phyloP scores from a whole-genome alignment of 2,113 vertebrate genomes.

The Passer domesticus region DNA sequence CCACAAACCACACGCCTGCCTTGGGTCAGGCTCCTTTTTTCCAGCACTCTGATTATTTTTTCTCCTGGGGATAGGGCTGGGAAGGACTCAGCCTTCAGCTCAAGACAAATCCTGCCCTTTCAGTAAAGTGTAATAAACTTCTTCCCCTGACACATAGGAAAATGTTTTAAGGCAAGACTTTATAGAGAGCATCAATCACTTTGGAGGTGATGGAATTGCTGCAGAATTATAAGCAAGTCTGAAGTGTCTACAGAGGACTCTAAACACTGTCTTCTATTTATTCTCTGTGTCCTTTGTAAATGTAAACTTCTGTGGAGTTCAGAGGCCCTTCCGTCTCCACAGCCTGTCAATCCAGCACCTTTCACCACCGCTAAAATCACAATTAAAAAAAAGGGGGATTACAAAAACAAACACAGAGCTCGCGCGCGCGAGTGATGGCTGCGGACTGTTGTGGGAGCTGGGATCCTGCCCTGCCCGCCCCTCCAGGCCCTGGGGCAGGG shows the following conservation, averaged over 20 bases:
- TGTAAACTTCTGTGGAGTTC: constrained; percentile 66
- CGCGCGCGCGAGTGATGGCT: neutral
- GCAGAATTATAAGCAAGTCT: constrained; percentile 72
- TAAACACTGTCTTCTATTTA: constrained; percentile 73
- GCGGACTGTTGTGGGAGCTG: neutral
- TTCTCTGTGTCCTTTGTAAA: constrained; percentile 69
- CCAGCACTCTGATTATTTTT: neutral
- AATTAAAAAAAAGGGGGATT: constrained; percentile 52
- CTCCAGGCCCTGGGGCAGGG: too few species aligned
- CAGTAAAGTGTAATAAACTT: constrained; percentile 43
- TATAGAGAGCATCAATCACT: constrained; percentile 68
- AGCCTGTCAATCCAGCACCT: constrained; percentile 65
- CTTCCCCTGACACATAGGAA: constrained; percentile 49
- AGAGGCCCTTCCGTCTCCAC: constrained; percentile 58
- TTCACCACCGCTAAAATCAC: constrained; percentile 63
- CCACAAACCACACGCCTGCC: neutral
- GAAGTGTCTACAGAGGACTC: constrained; percentile 73
- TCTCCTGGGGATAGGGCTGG: neutral
- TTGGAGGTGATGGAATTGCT: constrained; percentile 59
- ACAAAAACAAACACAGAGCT: constrained; percentile 67
- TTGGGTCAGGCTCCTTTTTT: neutral
- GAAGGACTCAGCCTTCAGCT: constrained; percentile 3
- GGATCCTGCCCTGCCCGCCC: neutral
- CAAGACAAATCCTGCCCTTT: constrained; percentile 39
- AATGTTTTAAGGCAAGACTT: constrained; percentile 67